Evolutionary conservation across 2,113 vertebrate species (phyloP).

Genomic region (Cynoglossus semilaevis): DNA sequence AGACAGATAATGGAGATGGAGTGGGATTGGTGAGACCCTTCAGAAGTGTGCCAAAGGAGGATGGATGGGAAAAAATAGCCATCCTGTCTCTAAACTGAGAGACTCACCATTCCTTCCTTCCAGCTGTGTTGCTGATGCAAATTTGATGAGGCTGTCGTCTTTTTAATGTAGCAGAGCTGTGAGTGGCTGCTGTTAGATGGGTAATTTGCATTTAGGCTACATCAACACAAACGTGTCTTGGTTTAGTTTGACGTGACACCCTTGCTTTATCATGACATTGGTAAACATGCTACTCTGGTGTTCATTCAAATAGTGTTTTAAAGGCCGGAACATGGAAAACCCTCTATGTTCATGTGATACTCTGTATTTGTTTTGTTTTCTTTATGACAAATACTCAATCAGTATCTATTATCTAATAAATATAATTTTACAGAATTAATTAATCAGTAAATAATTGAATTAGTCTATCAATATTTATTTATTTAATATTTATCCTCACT

Average conservation of each 20-base stretch:
- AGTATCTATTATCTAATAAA: too few relatives aligned
- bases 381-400: too few relatives aligned
- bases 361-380: neutral
- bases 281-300: too few relatives aligned
- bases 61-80: conserved; percentile 69
- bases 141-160: conserved; percentile 62
- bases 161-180: conserved; percentile 30
- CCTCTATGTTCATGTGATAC: too few relatives aligned
- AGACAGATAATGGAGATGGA: conserved; percentile 75
- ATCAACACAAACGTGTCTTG: neutral
- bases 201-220: conserved; percentile 36
- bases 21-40: conserved; percentile 66
- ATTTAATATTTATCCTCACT: too few relatives aligned
- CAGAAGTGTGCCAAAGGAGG: conserved; percentile 64
- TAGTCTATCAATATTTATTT: too few relatives aligned
- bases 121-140: conserved; percentile 71
- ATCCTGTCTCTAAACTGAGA: conserved; percentile 61
- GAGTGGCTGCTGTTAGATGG: conserved; percentile 44
- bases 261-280: too few relatives aligned
- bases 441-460: too few relatives aligned
- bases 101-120: conserved; percentile 63
- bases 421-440: too few relatives aligned
- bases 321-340: too few relatives aligned
- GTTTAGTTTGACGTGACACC: too few relatives aligned
- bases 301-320: too few relatives aligned